Base-by-base conservation (phyloP, 2,888 invertebrate genomes). In the Byasa hedistus region DNA sequence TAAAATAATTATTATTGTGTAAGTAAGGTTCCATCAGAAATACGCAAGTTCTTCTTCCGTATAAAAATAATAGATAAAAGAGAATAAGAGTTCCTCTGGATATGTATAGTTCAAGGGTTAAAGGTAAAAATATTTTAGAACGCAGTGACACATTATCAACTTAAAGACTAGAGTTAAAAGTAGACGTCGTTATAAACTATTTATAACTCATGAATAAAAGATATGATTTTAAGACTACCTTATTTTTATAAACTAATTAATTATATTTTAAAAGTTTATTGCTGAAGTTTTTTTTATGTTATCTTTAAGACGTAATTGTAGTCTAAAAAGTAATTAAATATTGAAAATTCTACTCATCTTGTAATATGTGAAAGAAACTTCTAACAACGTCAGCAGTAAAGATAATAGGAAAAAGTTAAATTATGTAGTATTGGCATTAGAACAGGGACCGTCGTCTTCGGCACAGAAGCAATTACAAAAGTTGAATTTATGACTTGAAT, bases 341-440 rank as follows among this genome's bases (percentile, higher is more conserved):
- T 39, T 19, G 5, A 48, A 48, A 48, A 4, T 48, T 48, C 19
- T 48, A 82, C 83, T 79, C 75, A 69, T 76, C 80, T 76, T 72
- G 83, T 84, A 81, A 82, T 88, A 86, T 87, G 84, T 86, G 85
- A 82, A 81, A 79, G 78, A 78, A 77, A 76, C 80, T 81, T 83
- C 86, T 86, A 87, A 87, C 85, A 79, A 79, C 82, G 86, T 89
- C 89, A 88, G 88, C 89, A 83, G 85, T 74, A 89, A 90, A 90
- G 87, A 90, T 91, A 91, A 91, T 91, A 89, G 89, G 91, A 89
- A 91, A 91, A 91, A 90, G 91, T 90, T 91, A 90, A 90, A 91
- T 89, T 86, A 89, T 89, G 88, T 90, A 88, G 87, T 90, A 86
- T 86, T 80, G 81, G 82, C 83, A 79, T 80, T 85, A 83, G 79